Conservation (phyloP, 2,113 vertebrate genomes). For the Percopsis transmontana region DNA sequence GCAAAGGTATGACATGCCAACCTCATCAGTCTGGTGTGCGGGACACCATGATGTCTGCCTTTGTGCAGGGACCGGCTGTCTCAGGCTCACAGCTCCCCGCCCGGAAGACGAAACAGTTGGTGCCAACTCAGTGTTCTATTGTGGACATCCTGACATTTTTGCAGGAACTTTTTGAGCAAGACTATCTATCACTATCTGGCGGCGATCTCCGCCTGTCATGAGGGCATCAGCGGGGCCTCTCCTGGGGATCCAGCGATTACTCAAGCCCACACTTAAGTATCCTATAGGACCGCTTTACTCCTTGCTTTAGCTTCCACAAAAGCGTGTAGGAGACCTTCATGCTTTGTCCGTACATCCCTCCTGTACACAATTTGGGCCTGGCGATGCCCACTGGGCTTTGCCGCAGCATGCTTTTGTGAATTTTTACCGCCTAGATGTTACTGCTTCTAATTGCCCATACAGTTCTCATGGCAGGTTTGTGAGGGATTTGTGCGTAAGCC, state of each 20-base stretch:
- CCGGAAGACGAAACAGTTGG: not conserved
- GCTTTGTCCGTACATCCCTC: not conserved
- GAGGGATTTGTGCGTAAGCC: no score
- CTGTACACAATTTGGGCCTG: not conserved
- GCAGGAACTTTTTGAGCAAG: not conserved
- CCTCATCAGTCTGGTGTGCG: no score
- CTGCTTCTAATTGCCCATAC: no score
- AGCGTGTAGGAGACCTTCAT: not conserved
- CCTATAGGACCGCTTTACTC: not conserved
- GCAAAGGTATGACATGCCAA: not conserved
- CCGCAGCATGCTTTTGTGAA: no score
- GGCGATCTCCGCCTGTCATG: not conserved
- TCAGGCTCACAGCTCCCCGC: not conserved
- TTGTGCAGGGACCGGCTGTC: not conserved
- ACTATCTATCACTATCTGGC: not conserved
- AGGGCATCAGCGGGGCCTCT: not conserved
- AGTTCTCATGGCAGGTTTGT: no score
- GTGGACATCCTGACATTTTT: not conserved
- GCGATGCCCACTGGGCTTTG: no score
- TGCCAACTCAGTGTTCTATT: not conserved
- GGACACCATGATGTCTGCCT: not conserved
- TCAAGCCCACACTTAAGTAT: not conserved
- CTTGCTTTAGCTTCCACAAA: not conserved
- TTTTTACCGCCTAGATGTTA: no score
- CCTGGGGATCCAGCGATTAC: not conserved